Evolutionary conservation across 2,113 vertebrate genomes (phyloP).

Genomic region (Alces alces): DNA sequence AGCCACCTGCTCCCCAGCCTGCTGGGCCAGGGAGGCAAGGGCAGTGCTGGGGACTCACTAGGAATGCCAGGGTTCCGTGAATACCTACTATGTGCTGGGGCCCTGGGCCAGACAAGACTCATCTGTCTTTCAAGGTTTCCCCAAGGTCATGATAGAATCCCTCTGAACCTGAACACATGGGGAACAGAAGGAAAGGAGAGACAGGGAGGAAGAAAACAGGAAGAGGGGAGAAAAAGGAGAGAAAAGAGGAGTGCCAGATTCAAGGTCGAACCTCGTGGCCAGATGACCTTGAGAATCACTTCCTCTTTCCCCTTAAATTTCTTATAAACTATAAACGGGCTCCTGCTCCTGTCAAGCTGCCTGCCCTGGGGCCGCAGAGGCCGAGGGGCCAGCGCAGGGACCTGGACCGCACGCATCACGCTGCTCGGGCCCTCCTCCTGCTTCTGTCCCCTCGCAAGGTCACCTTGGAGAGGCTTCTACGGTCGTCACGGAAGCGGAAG

Average conservation of each 20-base stretch:
- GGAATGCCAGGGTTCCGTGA: background rate
- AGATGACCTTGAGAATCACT: constrained; percentile 32
- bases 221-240: background rate
- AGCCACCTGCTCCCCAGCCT: constrained; percentile 56
- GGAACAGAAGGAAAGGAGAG: background rate
- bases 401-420: fast-evolving
- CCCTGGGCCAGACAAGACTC: background rate
- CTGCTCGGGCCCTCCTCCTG: background rate
- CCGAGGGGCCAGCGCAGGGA: background rate
- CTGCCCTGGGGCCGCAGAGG: background rate
- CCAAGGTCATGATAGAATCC: constrained; percentile 32
- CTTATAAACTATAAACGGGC: background rate
- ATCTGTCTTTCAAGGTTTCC: background rate
- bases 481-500: fast-evolving
- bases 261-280: constrained; percentile 11
- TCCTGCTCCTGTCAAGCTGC: background rate
- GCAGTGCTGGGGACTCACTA: background rate
- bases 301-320: background rate
- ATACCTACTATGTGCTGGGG: constrained; percentile 48
- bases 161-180: background rate
- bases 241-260: background rate
- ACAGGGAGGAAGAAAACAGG: background rate
- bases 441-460: background rate
- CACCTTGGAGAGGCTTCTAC: background rate
- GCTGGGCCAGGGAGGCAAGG: background rate